Base-by-base conservation (phyloP, 1,140 invertebrate genomes). In the Drosophila nikananu region DNA sequence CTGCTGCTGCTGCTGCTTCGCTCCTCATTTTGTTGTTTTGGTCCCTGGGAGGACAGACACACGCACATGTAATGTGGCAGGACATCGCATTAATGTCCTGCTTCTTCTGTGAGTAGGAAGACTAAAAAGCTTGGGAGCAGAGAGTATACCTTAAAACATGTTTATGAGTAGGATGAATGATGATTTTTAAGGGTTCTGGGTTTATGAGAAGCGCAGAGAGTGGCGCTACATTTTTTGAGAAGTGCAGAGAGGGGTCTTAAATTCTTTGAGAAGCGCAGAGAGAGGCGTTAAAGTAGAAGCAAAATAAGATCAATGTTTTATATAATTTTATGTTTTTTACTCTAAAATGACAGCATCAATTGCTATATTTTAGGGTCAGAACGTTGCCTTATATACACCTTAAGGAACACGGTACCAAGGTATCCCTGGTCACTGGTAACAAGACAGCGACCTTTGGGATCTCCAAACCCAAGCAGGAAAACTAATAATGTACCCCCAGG, bases 41-140 rank as follows among this genome's bases (percentile, higher is more conserved):
- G 17, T 27, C 21, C 42, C 63, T 68, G 52, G n/a, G 35, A 44
- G n/a, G 21, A 39, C 58, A 27, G 58, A 81, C 66, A 81, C 70
- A 23, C 44, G 25, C 21, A 17, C 46, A 79, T 71, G 67, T 86
- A 79, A 66, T 81, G 58, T 71, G 44, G 61, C 72, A 41, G 63
- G 71, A 65, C 61, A 63, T 39, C 41, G 44, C 77, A 66, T 72
- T 68, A 79, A 84, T 77, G 81, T 65, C 46, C 74, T 81, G 49
- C 52, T 67, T 49, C 71, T 54, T 39, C 21, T 42, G 21, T 37
- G 41, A n/a, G 23, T 23, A 1, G 19, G 30, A 21, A 46, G 25
- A 12, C 41, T 21, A 51, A 71, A 61, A 41, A 19, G 12, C 23
- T 21, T n/a, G 17, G 44, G 21, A 44, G 21, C 30, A 7, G 10